Conservation (phyloP, 2,113 vertebrate species). For the Dromas ardeola region DNA sequence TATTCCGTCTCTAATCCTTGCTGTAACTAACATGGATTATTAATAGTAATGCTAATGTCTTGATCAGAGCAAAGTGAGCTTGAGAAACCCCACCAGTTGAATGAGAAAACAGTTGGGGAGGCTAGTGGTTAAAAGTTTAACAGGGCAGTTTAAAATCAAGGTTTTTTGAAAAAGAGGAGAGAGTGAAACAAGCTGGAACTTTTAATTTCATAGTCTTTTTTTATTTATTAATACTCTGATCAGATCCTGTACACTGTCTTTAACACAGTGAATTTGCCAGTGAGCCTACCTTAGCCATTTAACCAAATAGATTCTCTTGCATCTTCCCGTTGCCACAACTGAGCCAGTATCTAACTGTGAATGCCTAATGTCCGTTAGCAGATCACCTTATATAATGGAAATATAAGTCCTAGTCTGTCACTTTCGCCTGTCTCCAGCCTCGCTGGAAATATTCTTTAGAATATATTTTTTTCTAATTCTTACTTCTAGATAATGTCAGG, state of each 20-base stretch:
- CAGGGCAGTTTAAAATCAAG: neutral
- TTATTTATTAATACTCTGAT: neutral
- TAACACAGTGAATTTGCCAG: neutral
- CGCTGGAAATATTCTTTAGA: neutral
- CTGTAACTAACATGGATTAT: slow-evolving; percentile 59
- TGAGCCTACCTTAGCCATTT: neutral
- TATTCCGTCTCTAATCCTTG: slow-evolving; percentile 26
- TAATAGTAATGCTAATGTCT: neutral
- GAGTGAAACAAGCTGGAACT: neutral
- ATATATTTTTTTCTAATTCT: neutral
- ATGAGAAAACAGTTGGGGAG: neutral
- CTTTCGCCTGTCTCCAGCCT: neutral
- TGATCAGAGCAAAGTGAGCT: slow-evolving; percentile 73
- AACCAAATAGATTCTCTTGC: neutral
- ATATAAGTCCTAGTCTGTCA: neutral
- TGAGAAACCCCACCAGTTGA: slow-evolving; percentile 26
- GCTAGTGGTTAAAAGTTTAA: neutral
- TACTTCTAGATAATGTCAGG: neutral
- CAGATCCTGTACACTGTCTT: neutral
- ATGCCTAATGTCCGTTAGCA: neutral
- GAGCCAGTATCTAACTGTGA: neutral
- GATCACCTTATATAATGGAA: neutral
- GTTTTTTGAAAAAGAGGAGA: neutral
- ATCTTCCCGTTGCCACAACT: neutral
- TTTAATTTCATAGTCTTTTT: neutral